Conservation (phyloP, 2,113 vertebrate genomes). For the Cichladusa arquata region DNA sequence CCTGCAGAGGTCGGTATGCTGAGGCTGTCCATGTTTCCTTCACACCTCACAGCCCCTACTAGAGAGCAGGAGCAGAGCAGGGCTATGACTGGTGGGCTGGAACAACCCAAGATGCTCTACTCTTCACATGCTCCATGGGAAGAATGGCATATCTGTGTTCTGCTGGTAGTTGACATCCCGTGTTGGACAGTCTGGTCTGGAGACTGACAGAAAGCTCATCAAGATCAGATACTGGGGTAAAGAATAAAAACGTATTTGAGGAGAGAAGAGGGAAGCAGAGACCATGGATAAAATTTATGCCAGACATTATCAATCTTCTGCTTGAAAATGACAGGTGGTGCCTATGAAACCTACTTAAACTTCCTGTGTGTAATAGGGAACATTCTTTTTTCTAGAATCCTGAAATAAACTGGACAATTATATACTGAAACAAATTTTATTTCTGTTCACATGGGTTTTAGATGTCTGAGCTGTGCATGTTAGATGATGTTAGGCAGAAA, state of each 20-base stretch:
- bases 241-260: not conserved
- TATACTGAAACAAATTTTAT: constrained; percentile 18
- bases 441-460: constrained; percentile 31
- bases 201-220: not conserved
- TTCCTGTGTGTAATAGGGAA: not conserved
- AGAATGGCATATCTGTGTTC: not conserved
- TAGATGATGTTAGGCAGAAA: constrained; percentile 3
- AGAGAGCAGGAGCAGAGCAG: not conserved
- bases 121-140: not conserved
- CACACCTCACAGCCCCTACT: not conserved
- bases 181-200: not conserved
- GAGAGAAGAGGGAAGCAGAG: not conserved
- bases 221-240: not conserved
- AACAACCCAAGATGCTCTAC: not conserved
- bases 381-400: not conserved
- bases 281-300: not conserved
- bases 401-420: constrained; percentile 38
- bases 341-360: not conserved
- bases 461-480: not conserved
- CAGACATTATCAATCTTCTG: not conserved
- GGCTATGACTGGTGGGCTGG: not conserved
- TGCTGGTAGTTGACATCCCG: rapidly evolving
- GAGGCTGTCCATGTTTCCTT: not conserved
- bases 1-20: rapidly evolving
- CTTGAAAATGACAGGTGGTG: not conserved